A percentile compares a stretch with the other conserved stretches of the same genome.
phyloP scores from a whole-genome alignment of 2,797 vertebrate species.

The Scleropages formosus region DNA sequence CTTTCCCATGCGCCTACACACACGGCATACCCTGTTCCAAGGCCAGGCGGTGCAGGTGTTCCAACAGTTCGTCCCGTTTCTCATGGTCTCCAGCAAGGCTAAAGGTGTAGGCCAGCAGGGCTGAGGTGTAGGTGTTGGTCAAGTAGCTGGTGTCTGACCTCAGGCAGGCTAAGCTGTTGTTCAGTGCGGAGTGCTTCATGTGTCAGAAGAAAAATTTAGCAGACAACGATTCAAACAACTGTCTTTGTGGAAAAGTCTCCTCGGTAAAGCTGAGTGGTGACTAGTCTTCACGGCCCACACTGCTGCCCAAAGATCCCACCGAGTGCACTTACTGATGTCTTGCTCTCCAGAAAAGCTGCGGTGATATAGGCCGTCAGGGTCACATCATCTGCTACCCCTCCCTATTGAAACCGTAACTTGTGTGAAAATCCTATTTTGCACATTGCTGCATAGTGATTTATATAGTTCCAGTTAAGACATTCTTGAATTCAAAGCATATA shows the following conservation, averaged over 20 bases:
- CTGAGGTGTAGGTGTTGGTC: conserved; percentile 65
- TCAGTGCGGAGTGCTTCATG: conserved; percentile 56
- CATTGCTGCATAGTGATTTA: too few species aligned
- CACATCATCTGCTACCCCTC: conserved; percentile 66
- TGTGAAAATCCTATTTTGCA: neutral
- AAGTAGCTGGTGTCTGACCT: conserved; percentile 43
- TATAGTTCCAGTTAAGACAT: too few species aligned
- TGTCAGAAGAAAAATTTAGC: neutral
- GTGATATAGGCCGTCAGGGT: conserved; percentile 67
- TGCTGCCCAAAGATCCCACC: neutral
- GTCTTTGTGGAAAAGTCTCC: neutral
- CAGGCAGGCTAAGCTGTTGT: conserved; percentile 65
- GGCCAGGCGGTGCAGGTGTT: conserved; percentile 50
- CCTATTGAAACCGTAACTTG: conserved; percentile 48
- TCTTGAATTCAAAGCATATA: too few species aligned
- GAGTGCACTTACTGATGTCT: conserved; percentile 45
- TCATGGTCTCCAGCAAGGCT: conserved; percentile 68
- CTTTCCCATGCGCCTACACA: neutral
- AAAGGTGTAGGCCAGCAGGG: conserved; percentile 76
- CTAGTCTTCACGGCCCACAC: too few species aligned
- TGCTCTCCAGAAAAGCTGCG: conserved; percentile 61
- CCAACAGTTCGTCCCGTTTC: conserved; percentile 53
- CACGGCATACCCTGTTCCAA: conserved; percentile 53
- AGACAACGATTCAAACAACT: conserved; percentile 5
- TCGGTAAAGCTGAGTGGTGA: neutral